phyloP scores from a whole-genome alignment of 2,888 invertebrate genomes.

The Doris montereyensis region DNA sequence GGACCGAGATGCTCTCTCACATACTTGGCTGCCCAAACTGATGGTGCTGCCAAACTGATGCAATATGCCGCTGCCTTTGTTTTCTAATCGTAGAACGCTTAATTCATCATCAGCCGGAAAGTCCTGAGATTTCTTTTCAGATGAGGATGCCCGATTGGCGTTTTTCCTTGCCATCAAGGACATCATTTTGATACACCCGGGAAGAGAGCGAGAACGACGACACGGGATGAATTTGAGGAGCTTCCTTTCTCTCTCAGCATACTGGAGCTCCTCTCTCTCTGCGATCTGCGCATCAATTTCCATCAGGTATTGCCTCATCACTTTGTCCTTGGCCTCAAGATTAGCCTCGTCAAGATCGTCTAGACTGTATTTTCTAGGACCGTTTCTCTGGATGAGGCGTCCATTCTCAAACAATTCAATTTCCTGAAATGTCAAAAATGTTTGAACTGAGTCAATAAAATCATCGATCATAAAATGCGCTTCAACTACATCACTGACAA shows the following conservation, averaged over 20 bases:
- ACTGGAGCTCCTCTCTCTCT: slow-evolving; percentile 58
- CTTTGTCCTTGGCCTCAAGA: slow-evolving; percentile 56
- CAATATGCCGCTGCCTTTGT: not conserved
- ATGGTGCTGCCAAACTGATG: slow-evolving; percentile 50
- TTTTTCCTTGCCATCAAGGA: not conserved
- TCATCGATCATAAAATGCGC: not conserved
- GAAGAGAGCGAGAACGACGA: slow-evolving; percentile 60
- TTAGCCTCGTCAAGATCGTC: slow-evolving; percentile 52
- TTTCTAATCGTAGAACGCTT: not conserved
- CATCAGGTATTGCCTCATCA: slow-evolving; percentile 61
- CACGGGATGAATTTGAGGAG: slow-evolving; percentile 62
- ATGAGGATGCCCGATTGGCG: slow-evolving; percentile 41
- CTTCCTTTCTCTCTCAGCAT: slow-evolving; percentile 54
- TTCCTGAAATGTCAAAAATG: slow-evolving; percentile 44
- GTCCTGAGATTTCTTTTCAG: slow-evolving; percentile 45
- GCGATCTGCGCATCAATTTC: slow-evolving; percentile 64
- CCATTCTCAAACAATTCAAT: slow-evolving; percentile 60
- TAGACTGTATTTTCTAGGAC: slow-evolving; percentile 61
- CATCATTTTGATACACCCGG: slow-evolving; percentile 58
- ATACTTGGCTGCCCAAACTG: slow-evolving; percentile 53
- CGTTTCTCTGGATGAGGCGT: slow-evolving; percentile 47
- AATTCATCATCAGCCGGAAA: slow-evolving; percentile 43
- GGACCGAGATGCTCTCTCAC: slow-evolving; percentile 53
- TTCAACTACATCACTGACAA: not conserved
- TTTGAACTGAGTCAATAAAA: not conserved